These are phyloP conservation scores for Castor canadensis DNA, from an alignment of 2,113 vertebrate genomes.

Conservation along the genomic window DNA sequence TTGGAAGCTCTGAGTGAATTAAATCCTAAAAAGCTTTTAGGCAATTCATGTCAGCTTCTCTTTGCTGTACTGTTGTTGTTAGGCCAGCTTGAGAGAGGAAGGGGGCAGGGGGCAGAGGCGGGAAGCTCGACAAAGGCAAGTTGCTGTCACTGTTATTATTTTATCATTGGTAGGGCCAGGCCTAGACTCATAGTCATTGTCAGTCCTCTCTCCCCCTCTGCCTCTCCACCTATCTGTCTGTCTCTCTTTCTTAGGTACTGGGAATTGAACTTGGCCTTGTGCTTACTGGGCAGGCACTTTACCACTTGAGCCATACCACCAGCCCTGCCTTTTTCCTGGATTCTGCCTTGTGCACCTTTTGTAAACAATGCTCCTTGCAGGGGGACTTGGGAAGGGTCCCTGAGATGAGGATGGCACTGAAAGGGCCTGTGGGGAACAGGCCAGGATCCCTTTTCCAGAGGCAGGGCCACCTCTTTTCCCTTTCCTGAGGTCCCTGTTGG, in stretches of 20 bases:
- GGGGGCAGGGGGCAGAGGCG: fast-evolving
- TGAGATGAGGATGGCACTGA: background rate
- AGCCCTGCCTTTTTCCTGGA: no score
- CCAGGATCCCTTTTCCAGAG: background rate
- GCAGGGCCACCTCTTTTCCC: background rate
- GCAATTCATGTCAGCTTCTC: no score
- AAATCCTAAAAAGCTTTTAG: no score
- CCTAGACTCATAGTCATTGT: background rate
- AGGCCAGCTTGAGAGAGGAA: background rate
- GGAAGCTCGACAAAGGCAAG: background rate
- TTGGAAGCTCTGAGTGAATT: background rate
- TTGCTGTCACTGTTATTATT: fast-evolving
- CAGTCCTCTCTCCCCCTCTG: no score
- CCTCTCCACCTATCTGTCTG: no score
- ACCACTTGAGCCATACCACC: no score
- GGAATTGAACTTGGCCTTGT: no score
- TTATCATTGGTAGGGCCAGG: background rate
- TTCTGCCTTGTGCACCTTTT: background rate
- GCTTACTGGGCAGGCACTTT: no score
- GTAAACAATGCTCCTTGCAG: background rate
- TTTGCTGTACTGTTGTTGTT: fast-evolving
- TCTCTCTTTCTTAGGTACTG: no score
- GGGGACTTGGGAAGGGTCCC: background rate
- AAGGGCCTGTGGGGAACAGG: background rate
- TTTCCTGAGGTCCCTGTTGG: background rate